phyloP scores from a whole-genome alignment of 2,888 invertebrate species.

The Arctia plantaginis region DNA sequence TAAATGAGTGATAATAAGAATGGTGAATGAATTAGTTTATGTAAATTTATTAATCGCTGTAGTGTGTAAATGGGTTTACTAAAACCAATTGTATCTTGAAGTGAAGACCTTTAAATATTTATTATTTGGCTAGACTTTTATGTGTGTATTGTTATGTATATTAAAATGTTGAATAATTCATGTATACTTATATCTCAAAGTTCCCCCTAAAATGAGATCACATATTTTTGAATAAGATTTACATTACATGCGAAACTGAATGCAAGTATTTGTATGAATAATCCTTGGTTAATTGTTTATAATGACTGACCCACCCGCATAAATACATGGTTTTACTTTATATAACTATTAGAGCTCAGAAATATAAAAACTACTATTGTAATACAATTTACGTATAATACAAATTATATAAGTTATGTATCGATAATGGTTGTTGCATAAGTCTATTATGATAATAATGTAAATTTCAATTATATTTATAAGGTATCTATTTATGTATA shows the following conservation, averaged over 20 bases:
- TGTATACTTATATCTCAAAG: no score
- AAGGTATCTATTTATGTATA: not conserved
- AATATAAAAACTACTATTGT: no score
- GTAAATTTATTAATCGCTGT: not conserved
- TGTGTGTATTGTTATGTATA: not conserved
- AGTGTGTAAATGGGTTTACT: not conserved
- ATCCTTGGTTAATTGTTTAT: not conserved
- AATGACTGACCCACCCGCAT: not conserved
- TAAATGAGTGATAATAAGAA: not conserved
- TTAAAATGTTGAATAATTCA: not conserved
- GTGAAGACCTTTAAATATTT: not conserved
- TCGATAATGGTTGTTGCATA: not conserved
- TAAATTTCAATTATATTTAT: not conserved
- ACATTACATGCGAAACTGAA: not conserved
- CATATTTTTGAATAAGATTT: not conserved
- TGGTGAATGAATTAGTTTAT: not conserved
- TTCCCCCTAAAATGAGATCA: no score
- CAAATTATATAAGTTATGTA: not conserved
- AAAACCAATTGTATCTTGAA: not conserved
- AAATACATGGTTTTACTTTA: no score
- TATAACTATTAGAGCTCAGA: no score
- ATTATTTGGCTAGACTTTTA: not conserved
- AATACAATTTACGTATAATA: not conserved
- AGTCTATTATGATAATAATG: not conserved
- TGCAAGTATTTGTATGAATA: no score